phyloP scores from a whole-genome alignment of 2,888 invertebrate species.

The Tenthredo scrophulariae region DNA sequence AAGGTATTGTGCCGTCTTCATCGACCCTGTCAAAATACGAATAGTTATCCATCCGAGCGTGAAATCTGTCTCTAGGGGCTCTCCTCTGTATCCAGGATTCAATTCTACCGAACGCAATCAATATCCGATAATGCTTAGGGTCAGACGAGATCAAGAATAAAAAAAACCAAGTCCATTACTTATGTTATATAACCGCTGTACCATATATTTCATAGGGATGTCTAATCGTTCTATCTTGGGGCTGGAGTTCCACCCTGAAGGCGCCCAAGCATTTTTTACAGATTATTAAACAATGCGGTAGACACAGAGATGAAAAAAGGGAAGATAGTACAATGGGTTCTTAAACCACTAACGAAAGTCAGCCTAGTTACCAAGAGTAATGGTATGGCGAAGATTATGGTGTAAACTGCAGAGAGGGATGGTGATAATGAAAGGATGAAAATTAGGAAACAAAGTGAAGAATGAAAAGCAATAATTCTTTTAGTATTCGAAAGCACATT shows the following conservation, averaged over 20 bases:
- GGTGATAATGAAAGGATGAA: background rate
- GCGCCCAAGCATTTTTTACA: background rate
- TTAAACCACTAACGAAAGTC: background rate
- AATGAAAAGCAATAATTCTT: background rate
- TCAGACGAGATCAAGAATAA: background rate
- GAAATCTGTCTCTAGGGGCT: constrained; percentile 9
- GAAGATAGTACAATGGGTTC: background rate
- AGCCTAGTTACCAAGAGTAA: background rate
- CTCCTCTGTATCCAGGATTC: background rate
- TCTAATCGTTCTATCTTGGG: background rate
- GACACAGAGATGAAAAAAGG: background rate
- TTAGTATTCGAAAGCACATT: background rate
- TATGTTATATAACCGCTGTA: background rate
- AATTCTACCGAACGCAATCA: background rate
- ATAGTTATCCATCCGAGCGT: background rate
- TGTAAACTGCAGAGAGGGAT: background rate
- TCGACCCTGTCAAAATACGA: constrained; percentile 52
- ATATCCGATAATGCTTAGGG: background rate
- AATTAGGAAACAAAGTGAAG: background rate
- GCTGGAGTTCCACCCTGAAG: background rate
- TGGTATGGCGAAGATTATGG: background rate
- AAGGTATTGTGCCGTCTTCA: constrained; percentile 53
- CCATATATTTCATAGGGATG: background rate
- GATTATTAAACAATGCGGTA: background rate
- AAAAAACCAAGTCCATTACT: background rate